Conservation (phyloP, 2,797 vertebrate genomes). For the Sebastiscus tertius region DNA sequence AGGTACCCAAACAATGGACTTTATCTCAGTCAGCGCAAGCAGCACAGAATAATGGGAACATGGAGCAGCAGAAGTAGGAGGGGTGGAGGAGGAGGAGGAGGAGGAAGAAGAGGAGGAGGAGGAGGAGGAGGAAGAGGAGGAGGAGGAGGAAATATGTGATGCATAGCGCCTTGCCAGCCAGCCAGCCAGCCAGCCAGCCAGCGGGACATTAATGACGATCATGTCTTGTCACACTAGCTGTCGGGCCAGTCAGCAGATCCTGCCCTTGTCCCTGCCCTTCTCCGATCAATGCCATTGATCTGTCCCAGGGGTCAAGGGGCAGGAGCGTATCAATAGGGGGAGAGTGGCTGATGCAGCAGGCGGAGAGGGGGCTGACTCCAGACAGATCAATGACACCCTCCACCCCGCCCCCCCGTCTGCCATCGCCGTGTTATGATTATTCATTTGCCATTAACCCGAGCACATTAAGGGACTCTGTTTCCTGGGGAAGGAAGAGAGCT, state of each 20-base stretch:
- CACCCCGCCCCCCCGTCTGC: constrained; percentile 82
- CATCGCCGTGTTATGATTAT: constrained; percentile 89
- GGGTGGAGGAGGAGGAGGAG: constrained; percentile 12
- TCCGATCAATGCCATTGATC: constrained; percentile 91
- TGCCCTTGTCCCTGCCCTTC: constrained; percentile 85
- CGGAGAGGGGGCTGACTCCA: constrained; percentile 85
- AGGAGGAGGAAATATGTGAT: constrained; percentile 58
- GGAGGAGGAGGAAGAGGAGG: constrained; percentile 22
- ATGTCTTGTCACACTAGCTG: constrained; percentile 86
- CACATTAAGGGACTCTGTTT: constrained; percentile 72
- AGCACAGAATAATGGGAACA: constrained; percentile 48
- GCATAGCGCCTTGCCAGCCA: constrained; percentile 57
- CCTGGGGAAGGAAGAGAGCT: constrained; percentile 60
- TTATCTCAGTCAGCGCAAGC: constrained; percentile 52
- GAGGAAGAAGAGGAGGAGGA: not conserved
- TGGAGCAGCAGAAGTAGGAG: constrained; percentile 41
- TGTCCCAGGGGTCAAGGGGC: constrained; percentile 90
- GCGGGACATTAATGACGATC: constrained; percentile 82
- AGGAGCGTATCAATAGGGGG: constrained; percentile 89
- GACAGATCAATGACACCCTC: constrained; percentile 92
- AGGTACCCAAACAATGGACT: constrained; percentile 72
- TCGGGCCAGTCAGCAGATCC: constrained; percentile 85
- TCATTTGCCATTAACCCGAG: constrained; percentile 85
- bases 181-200: constrained; percentile 68
- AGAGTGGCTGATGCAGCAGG: constrained; percentile 92